phyloP scores from a whole-genome alignment of 1,140 invertebrate genomes.

The Probaryconus sp. region DNA sequence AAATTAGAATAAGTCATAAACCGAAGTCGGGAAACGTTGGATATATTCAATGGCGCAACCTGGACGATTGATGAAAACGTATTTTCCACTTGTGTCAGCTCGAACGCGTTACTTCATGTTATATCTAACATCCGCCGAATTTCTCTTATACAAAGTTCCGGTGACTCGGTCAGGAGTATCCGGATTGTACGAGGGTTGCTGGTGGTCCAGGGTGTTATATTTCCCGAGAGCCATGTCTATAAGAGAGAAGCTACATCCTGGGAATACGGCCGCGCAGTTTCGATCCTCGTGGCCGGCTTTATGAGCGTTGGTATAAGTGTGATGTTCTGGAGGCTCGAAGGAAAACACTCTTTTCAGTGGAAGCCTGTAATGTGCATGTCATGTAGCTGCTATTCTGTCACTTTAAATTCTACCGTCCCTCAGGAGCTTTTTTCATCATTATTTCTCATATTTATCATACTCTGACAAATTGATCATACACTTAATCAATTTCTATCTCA shows the following conservation, averaged over 20 bases:
- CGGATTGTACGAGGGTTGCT: constrained; percentile 36
- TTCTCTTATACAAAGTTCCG: constrained; percentile 54
- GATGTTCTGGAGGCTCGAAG: constrained; percentile 83
- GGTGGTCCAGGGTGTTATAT: constrained; percentile 78
- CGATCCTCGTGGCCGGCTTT: constrained; percentile 77
- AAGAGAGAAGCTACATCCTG: constrained; percentile 83
- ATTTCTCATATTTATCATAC: constrained; percentile 2
- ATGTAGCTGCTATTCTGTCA: constrained; percentile 29
- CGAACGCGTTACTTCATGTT: constrained; percentile 68
- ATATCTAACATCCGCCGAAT: constrained; percentile 59
- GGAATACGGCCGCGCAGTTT: constrained; percentile 80
- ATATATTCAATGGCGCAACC: no score
- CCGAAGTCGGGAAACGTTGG: no score
- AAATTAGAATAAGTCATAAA: no score
- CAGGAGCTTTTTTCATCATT: constrained; percentile 12
- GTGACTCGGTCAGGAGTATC: constrained; percentile 38
- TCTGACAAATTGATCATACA: neutral
- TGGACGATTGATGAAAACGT: constrained; percentile 20
- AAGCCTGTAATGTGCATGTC: constrained; percentile 76
- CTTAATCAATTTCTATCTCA: no score
- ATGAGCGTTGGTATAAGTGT: constrained; percentile 83
- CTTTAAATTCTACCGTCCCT: constrained; percentile 10
- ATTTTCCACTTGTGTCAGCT: constrained; percentile 18
- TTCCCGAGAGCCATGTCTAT: constrained; percentile 85
- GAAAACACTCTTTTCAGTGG: constrained; percentile 81